Conservation (phyloP, 2,888 invertebrate genomes). For the Archips crataeganus region DNA sequence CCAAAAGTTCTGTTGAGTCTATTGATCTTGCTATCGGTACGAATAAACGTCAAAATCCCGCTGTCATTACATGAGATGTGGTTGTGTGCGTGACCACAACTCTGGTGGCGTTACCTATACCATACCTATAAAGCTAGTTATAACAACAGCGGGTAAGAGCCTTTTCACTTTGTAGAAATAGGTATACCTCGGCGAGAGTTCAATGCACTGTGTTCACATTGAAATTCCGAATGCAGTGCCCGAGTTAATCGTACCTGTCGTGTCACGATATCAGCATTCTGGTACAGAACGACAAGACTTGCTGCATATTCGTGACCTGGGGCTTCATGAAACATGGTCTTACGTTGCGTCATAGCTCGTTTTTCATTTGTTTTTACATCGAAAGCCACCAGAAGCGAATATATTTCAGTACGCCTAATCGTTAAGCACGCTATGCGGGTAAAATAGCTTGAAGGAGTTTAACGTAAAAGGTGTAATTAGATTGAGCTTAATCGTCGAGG, state of each 20-base stretch:
- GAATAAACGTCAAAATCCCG: too few species aligned
- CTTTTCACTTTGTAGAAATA: conserved; percentile 17
- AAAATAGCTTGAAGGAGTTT: too few species aligned
- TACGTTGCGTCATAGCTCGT: neutral
- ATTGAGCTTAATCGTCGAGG: too few species aligned
- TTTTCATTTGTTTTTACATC: neutral
- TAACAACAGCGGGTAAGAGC: neutral
- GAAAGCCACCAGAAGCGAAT: too few species aligned
- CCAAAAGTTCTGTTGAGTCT: too few species aligned
- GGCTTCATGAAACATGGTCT: neutral
- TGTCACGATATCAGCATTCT: conserved; percentile 12
- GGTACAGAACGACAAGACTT: neutral
- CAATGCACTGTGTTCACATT: conserved; percentile 27
- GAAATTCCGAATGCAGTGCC: conserved; percentile 23
- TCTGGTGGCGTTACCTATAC: neutral
- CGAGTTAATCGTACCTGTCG: conserved; percentile 14
- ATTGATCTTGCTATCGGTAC: too few species aligned
- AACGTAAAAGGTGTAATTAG: too few species aligned
- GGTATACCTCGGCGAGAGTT: neutral
- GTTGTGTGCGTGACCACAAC: too few species aligned
- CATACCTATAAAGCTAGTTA: neutral
- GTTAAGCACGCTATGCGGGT: too few species aligned
- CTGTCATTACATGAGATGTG: too few species aligned
- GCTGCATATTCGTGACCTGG: neutral
- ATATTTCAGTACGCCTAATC: too few species aligned